Conservation (phyloP, 2,113 vertebrate genomes). For the Charina bottae region DNA sequence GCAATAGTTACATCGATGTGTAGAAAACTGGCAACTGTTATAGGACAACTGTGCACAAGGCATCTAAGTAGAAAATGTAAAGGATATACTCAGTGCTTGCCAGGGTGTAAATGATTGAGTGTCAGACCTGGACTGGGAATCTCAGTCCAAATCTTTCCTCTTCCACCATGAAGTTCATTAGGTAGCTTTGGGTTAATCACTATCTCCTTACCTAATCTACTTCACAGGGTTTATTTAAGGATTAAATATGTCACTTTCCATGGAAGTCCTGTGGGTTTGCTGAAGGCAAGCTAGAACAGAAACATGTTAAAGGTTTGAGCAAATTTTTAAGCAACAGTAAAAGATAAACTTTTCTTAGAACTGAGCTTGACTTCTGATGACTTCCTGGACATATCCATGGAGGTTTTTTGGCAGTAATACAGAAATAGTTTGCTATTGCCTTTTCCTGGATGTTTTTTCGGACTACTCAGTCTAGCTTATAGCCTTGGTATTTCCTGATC, state of each 20-base stretch:
- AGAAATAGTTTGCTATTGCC: not conserved
- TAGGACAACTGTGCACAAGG: constrained; percentile 11
- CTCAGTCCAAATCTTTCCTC: not conserved
- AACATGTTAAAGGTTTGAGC: not conserved
- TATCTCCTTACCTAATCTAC: not conserved
- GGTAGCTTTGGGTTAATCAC: constrained; percentile 27
- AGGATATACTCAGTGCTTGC: constrained; percentile 41
- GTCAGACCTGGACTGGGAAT: not conserved
- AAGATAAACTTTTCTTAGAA: not conserved
- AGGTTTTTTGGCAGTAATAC: not conserved
- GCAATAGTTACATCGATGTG: constrained; percentile 39
- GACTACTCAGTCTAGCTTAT: not conserved
- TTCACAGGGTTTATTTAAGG: not conserved
- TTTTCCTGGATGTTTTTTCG: not conserved
- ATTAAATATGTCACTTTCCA: no score
- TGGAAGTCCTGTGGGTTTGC: not conserved
- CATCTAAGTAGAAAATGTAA: constrained; percentile 55
- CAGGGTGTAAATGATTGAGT: not conserved
- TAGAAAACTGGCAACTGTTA: not conserved
- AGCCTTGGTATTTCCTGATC: not conserved
- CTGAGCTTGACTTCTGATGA: not conserved
- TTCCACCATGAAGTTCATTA: constrained; percentile 37
- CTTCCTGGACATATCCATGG: not conserved
- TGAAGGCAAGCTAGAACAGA: not conserved
- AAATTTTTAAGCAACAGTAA: not conserved